A percentile compares a stretch with the other conserved stretches of the same genome.
phyloP scores from a whole-genome alignment of 2,113 vertebrate genomes.

The Thinocorus orbignyianus region DNA sequence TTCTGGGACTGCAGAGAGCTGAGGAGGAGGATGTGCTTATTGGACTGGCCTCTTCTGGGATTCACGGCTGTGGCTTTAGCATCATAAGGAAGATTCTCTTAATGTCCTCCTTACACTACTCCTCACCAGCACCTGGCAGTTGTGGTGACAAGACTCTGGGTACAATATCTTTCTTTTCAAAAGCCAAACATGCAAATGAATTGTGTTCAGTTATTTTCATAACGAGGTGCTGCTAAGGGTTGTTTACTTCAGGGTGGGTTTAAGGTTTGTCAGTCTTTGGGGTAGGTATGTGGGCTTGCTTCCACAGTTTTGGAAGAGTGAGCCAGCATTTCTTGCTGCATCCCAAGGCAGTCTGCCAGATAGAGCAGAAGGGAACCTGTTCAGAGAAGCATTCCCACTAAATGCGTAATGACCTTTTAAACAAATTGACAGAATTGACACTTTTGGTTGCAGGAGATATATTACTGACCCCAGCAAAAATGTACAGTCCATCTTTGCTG shows the following conservation, averaged over 20 bases:
- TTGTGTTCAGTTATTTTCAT: background rate
- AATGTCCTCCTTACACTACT: conserved; percentile 67
- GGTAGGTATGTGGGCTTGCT: background rate
- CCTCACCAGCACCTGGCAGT: conserved; percentile 76
- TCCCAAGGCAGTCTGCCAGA: background rate
- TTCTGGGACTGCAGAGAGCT: conserved; percentile 74
- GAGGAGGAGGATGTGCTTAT: conserved; percentile 80
- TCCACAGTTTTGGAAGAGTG: background rate
- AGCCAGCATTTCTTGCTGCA: background rate
- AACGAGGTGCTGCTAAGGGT: background rate
- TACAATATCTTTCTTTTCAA: conserved; percentile 11
- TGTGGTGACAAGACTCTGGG: conserved; percentile 75
- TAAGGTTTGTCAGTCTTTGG: background rate
- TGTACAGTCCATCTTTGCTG: conserved; percentile 81
- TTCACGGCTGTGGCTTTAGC: conserved; percentile 82
- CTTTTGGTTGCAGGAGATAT: conserved; percentile 77
- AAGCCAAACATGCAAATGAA: background rate
- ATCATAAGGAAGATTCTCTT: conserved; percentile 81
- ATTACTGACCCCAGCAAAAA: conserved; percentile 82
- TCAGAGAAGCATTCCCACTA: background rate
- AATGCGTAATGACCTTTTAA: background rate
- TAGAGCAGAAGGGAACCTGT: background rate
- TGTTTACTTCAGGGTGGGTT: background rate
- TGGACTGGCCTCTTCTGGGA: conserved; percentile 81
- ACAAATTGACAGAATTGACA: background rate